These are phyloP conservation scores for Ormia ochracea DNA, from an alignment of 2,888 invertebrate genomes.

Conservation along the genomic window DNA sequence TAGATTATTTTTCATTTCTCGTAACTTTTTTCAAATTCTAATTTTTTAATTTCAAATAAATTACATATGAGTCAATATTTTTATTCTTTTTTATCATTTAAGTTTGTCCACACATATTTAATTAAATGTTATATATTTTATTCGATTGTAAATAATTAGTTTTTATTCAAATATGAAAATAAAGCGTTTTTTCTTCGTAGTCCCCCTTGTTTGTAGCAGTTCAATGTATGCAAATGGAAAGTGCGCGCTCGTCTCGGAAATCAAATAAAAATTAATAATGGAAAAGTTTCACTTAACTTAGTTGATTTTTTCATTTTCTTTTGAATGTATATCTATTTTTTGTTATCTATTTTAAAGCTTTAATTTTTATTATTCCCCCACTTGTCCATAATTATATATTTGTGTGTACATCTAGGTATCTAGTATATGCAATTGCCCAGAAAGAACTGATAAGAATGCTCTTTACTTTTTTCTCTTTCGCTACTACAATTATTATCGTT, in stretches of 20 bases:
- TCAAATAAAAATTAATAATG: not conserved
- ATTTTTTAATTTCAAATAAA: not conserved
- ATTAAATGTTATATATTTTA: not conserved
- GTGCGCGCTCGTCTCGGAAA: not conserved
- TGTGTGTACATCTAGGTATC: too few species aligned
- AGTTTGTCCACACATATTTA: not conserved
- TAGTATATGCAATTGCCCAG: not conserved
- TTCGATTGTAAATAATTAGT: not conserved
- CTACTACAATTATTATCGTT: too few species aligned
- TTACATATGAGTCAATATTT: too few species aligned
- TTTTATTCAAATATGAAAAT: not conserved
- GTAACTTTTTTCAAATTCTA: not conserved
- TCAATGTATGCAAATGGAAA: not conserved
- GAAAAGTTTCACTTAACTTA: slow-evolving; percentile 31
- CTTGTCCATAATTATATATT: not conserved
- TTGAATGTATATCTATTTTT: not conserved
- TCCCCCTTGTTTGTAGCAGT: not conserved
- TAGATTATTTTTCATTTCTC: not conserved
- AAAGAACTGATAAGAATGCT: slow-evolving; percentile 38
- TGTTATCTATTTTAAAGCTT: not conserved
- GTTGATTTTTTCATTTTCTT: slow-evolving; percentile 1
- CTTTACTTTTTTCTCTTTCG: not conserved
- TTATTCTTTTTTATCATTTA: not conserved
- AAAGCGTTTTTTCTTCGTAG: not conserved
- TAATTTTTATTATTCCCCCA: not conserved